phyloP scores from a whole-genome alignment of 2,888 invertebrate species.

The Zygaena filipendulae region DNA sequence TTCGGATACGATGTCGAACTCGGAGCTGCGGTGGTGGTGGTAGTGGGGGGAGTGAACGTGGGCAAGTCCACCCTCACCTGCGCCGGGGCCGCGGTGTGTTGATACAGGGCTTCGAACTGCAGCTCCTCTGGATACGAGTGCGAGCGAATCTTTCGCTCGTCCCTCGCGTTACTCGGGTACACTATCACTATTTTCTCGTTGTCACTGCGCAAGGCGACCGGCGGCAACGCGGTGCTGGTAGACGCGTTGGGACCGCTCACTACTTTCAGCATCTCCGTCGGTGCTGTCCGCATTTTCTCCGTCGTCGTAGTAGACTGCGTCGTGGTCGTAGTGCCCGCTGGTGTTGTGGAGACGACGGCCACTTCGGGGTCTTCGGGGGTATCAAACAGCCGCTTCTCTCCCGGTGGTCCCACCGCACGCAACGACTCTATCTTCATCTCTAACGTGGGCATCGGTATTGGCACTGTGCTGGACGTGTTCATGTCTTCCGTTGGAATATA shows the following conservation, averaged over 20 bases:
- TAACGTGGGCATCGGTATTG: slow-evolving; percentile 54
- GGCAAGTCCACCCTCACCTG: slow-evolving; percentile 66
- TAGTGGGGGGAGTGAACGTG: slow-evolving; percentile 63
- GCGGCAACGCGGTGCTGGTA: slow-evolving; percentile 53
- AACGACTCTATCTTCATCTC: slow-evolving; percentile 62
- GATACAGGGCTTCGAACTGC: slow-evolving; percentile 60
- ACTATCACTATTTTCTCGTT: slow-evolving; percentile 60
- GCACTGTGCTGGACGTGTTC: slow-evolving; percentile 41
- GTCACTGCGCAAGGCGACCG: slow-evolving; percentile 46
- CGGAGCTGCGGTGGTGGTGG: slow-evolving; percentile 19
- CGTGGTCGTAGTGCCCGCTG: slow-evolving; percentile 29
- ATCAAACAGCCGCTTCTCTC: slow-evolving; percentile 44
- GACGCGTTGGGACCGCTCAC: slow-evolving; percentile 40
- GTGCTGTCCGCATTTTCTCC: slow-evolving; percentile 36
- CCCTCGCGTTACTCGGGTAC: slow-evolving; percentile 59
- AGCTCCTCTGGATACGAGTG: slow-evolving; percentile 60
- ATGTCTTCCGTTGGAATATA: slow-evolving; percentile 71
- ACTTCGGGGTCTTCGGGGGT: slow-evolving; percentile 52
- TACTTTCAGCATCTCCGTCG: slow-evolving; percentile 46
- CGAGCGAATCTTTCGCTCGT: slow-evolving; percentile 57
- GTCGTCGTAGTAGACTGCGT: slow-evolving; percentile 28
- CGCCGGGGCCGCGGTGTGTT: slow-evolving; percentile 44
- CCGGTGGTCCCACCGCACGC: slow-evolving; percentile 51
- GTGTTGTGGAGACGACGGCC: slow-evolving; percentile 30
- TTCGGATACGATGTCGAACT: slow-evolving; percentile 15